Base-by-base conservation (phyloP, 2,113 vertebrate genomes). In the Gobio gobio region DNA sequence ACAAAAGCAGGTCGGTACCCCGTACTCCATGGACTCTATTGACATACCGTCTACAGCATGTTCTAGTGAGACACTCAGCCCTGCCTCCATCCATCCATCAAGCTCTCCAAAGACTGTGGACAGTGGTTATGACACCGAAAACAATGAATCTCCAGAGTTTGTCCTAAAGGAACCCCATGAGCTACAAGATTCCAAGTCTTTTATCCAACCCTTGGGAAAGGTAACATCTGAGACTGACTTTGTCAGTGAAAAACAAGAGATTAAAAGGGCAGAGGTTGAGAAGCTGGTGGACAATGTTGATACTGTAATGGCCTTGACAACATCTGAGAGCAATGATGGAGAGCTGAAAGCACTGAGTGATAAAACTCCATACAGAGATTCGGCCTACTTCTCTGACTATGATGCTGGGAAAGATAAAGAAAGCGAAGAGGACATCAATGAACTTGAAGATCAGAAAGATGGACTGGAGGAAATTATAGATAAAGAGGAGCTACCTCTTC, bases 71-170 rank as follows among this genome's bases (percentile, higher is more conserved):
- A 94, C 92, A 9, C 94, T 95, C 89, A 96, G 95, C 13, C 94
- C 93, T 0, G 91, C 90, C 0, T 86, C 90, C 10, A 95, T 94
- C 2, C 66, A 89, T 0, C 90, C 95, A 0, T 89, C 94, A 0
- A 94, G 93, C 82, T 98, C 97, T 54, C 95, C 96, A 29, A 96
- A 95, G 36, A 96, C 97, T 10, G 91, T 95, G 29, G 98, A 99
- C 93, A 99, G 98, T 0, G 98, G 98, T 80, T 99, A 99, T 0
- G 97, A 99, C 91, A 99, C 98, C 0, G 97, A 99, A 90, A 99
- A 99, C 83, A 96, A 98, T 0, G 97, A 98, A 88, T 98, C 97
- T 51, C 98, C 98, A 0, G 98, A 98, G 92, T 97, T 99, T 16
- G 95, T 98, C 22, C 94, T 95, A 24, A 99, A 96, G 89, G 98